Percentiles rank a stretch among this genome's conserved stretches.
Conservation (phyloP, 1,140 invertebrate species). For the Rhizoglyphus robini region DNA sequence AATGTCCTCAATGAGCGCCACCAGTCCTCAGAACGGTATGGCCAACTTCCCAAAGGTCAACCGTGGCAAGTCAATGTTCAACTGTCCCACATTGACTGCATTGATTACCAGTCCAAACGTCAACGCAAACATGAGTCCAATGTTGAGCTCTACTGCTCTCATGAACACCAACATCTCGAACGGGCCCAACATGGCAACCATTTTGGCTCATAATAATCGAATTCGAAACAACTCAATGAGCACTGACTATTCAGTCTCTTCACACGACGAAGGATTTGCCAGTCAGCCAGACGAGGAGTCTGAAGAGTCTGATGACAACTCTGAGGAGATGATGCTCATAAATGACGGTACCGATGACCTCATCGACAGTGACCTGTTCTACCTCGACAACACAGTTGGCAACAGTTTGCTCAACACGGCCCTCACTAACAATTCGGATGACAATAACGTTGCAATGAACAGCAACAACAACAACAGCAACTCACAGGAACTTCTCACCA, state of each 20-base stretch:
- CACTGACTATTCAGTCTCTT: conserved; percentile 36
- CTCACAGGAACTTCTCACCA: too few relatives aligned
- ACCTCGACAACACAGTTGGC: background rate
- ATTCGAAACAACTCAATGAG: conserved; percentile 20
- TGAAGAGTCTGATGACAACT: conserved; percentile 58
- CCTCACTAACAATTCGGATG: too few relatives aligned
- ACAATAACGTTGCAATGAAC: too few relatives aligned
- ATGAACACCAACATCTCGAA: background rate
- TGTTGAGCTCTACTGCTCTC: background rate
- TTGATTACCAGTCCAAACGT: conserved; percentile 9
- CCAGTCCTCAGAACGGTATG: too few relatives aligned
- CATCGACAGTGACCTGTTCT: background rate
- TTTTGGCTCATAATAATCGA: background rate
- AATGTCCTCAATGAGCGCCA: background rate
- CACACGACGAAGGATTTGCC: conserved; percentile 64
- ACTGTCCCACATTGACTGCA: background rate
- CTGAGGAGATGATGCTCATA: conserved; percentile 1
- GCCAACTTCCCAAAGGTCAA: background rate
- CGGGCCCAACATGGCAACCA: background rate
- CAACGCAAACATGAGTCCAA: background rate
- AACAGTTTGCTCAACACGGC: background rate
- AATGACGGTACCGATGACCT: background rate
- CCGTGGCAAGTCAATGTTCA: background rate
- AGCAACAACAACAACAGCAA: too few relatives aligned
- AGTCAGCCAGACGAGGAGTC: conserved; percentile 53